Evolutionary conservation across 23 tunicate species (phyloP).

Genomic region (Halocynthia roretzi): DNA sequence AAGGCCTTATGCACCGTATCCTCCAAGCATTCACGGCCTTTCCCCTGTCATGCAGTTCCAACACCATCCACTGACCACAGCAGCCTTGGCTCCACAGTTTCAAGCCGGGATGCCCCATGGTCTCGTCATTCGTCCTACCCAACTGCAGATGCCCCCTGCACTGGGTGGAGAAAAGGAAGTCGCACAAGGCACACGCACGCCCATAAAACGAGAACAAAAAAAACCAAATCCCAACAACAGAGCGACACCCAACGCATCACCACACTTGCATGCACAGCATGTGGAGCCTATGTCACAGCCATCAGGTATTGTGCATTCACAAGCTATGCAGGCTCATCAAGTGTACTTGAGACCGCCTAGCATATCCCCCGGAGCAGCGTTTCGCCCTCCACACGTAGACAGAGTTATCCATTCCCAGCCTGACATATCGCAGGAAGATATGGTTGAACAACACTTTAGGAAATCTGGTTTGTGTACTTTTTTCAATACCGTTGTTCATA

Average conservation of each 20-base stretch:
- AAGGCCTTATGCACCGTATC: too few species aligned
- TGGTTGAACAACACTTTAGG: slow-evolving; percentile 67
- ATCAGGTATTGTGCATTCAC: background rate
- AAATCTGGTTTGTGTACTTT: slow-evolving; percentile 22
- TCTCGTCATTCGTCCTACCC: too few species aligned
- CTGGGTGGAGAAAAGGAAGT: too few species aligned
- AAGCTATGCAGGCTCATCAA: background rate
- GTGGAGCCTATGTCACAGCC: background rate
- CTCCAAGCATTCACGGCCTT: too few species aligned
- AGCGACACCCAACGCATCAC: background rate
- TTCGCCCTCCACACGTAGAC: background rate
- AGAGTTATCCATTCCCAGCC: slow-evolving; percentile 2
- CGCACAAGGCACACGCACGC: background rate
- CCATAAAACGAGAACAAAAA: background rate
- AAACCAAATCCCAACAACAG: background rate
- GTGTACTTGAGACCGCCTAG: background rate
- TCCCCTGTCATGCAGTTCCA: too few species aligned
- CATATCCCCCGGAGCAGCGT: background rate
- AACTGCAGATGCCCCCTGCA: too few species aligned
- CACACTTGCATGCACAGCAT: background rate
- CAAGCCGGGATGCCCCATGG: too few species aligned
- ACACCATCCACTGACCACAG: too few species aligned
- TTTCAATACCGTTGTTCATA: too few species aligned
- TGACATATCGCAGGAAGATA: slow-evolving; percentile 17
- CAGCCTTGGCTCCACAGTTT: too few species aligned